Percentiles rank a stretch among this genome's conserved stretches.
Evolutionary conservation across 1,140 invertebrate genomes (phyloP).

Genomic region (Eubasilissa regina): DNA sequence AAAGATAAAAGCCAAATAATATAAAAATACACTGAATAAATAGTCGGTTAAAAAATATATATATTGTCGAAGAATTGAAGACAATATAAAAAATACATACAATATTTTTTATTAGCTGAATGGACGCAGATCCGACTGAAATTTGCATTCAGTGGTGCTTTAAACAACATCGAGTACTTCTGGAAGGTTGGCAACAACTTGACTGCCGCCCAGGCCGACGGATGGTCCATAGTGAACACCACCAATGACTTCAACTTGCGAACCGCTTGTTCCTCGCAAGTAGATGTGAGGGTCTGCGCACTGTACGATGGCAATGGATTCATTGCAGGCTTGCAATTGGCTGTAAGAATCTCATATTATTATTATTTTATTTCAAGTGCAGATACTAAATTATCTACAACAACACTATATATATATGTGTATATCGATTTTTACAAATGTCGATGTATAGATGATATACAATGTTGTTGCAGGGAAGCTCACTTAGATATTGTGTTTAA

Average conservation of each 20-base stretch:
- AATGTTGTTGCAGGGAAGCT: too few species aligned
- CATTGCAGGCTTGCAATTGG: conserved; percentile 53
- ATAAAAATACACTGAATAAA: too few species aligned
- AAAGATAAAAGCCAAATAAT: too few species aligned
- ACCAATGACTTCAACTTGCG: conserved; percentile 12
- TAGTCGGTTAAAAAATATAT: too few species aligned
- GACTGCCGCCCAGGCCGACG: neutral
- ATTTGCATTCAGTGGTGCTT: conserved; percentile 15
- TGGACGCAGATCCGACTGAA: conserved; percentile 34
- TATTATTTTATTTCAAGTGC: too few species aligned
- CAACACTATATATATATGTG: too few species aligned
- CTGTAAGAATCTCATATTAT: conserved; percentile 27
- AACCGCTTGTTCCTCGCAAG: conserved; percentile 32
- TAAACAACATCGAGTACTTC: conserved; percentile 17
- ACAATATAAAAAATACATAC: too few species aligned
- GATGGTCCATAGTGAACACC: conserved; percentile 10
- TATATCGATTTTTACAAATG: too few species aligned
- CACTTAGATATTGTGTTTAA: too few species aligned
- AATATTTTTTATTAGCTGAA: neutral
- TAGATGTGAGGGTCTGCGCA: conserved; percentile 43
- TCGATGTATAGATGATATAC: too few species aligned
- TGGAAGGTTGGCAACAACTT: conserved; percentile 20
- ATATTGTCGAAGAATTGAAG: too few species aligned
- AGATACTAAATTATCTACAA: too few species aligned
- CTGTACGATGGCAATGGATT: conserved; percentile 51